Conservation (phyloP, 1,140 invertebrate genomes). For the Micrasema minimum region DNA sequence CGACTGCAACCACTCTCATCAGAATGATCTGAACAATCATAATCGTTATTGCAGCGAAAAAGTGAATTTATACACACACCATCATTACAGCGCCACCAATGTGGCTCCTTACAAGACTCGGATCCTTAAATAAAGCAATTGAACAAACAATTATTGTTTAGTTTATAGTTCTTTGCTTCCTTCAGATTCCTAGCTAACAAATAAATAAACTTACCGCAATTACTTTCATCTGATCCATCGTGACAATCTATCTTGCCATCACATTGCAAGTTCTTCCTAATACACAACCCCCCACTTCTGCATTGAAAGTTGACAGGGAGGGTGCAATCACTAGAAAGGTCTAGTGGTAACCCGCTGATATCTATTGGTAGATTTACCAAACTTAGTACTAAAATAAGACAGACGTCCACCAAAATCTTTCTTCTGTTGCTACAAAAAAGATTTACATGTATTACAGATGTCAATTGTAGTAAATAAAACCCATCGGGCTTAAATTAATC, state of each 20-base stretch:
- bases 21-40: conserved; percentile 70
- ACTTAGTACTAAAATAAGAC: not conserved
- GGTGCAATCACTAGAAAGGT: conserved; percentile 1
- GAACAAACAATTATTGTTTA: no score
- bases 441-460: no score
- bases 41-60: conserved; percentile 62
- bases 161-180: no score
- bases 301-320: conserved; percentile 63
- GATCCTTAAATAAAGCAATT: no score
- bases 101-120: not conserved
- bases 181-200: no score
- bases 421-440: conserved; percentile 18
- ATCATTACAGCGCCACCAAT: conserved; percentile 33
- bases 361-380: not conserved
- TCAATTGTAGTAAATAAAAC: no score
- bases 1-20: conserved; percentile 66
- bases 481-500: no score
- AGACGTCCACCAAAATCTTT: not conserved
- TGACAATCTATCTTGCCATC: conserved; percentile 71
- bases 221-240: conserved; percentile 74
- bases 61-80: conserved; percentile 55
- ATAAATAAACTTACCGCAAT: conserved; percentile 65
- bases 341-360: not conserved
- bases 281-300: conserved; percentile 68
- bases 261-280: conserved; percentile 67